phyloP scores from a whole-genome alignment of 1,140 invertebrate genomes.

The Zelostemma sp. region DNA sequence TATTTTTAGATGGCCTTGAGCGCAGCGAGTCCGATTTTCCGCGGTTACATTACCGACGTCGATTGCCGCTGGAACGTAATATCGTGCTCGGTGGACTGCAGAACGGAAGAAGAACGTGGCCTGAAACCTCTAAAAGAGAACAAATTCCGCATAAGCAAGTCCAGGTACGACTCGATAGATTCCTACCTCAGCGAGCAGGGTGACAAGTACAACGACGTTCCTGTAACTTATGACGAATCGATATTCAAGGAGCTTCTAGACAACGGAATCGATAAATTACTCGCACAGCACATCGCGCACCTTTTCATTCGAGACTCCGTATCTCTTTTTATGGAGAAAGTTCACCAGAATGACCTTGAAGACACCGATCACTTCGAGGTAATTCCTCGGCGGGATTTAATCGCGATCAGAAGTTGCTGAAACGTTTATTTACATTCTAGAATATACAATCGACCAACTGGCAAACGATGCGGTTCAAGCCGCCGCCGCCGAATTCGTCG shows the following conservation, averaged over 20 bases:
- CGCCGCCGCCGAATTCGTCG: conserved; percentile 92
- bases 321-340: conserved; percentile 95
- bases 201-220: conserved; percentile 92
- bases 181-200: conserved; percentile 93
- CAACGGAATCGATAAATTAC: conserved; percentile 80
- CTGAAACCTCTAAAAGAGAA: conserved; percentile 80
- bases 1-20: conserved; percentile 88
- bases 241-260: conserved; percentile 86
- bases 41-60: conserved; percentile 93
- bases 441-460: conserved; percentile 99
- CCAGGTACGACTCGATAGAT: conserved; percentile 97
- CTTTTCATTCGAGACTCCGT: conserved; percentile 98
- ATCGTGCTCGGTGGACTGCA: conserved; percentile 94
- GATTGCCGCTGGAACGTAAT: conserved; percentile 99
- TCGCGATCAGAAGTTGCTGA: not conserved
- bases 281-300: conserved; percentile 95
- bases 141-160: conserved; percentile 93
- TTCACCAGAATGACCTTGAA: conserved; percentile 92
- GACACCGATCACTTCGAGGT: conserved; percentile 99
- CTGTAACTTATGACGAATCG: conserved; percentile 87
- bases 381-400: conserved; percentile 25
- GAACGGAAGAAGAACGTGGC: conserved; percentile 94
- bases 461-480: conserved; percentile 99
- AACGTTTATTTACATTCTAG: conserved; percentile 70
- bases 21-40: conserved; percentile 94